These are phyloP conservation scores for Hydractinia symbiolongicarpus DNA, from an alignment of 30 jellyfish, hydroid and myxozoan species.

Conservation along the genomic window DNA sequence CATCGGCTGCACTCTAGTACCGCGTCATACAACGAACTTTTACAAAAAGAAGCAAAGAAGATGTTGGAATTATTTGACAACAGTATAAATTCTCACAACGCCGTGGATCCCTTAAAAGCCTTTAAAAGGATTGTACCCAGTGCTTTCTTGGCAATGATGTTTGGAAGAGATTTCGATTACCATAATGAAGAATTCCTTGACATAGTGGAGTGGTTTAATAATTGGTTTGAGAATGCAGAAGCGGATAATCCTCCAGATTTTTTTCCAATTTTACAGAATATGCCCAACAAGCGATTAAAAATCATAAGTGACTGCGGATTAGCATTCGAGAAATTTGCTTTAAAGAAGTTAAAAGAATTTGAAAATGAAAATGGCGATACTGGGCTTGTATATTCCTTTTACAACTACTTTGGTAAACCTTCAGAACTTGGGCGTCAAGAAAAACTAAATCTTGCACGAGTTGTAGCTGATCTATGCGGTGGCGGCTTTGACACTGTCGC, in stretches of 20 bases:
- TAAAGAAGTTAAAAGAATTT: neutral
- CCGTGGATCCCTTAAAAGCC: conserved; percentile 7
- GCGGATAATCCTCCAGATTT: conserved; percentile 30
- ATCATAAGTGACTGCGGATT: neutral
- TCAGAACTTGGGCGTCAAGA: neutral
- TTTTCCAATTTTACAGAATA: conserved; percentile 10
- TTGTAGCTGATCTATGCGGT: conserved; percentile 26
- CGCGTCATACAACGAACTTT: neutral
- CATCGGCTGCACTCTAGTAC: neutral
- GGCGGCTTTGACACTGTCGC: conserved; percentile 40
- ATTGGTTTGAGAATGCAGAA: conserved; percentile 36
- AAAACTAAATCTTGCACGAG: conserved; percentile 12
- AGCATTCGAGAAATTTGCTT: conserved; percentile 14
- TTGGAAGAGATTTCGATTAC: conserved; percentile 15
- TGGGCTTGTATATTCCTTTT: neutral
- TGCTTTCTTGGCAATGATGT: conserved; percentile 19
- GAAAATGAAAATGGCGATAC: neutral
- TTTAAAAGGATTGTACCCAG: conserved; percentile 13
- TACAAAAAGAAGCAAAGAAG: conserved; percentile 14
- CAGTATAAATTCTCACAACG: neutral
- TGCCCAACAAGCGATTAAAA: conserved; percentile 24
- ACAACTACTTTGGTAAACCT: neutral
- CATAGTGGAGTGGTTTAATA: neutral
- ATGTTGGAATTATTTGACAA: conserved; percentile 14
- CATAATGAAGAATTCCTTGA: neutral